Base-by-base conservation (phyloP, 1,140 invertebrate species). In the Tigriopus japonicus region DNA sequence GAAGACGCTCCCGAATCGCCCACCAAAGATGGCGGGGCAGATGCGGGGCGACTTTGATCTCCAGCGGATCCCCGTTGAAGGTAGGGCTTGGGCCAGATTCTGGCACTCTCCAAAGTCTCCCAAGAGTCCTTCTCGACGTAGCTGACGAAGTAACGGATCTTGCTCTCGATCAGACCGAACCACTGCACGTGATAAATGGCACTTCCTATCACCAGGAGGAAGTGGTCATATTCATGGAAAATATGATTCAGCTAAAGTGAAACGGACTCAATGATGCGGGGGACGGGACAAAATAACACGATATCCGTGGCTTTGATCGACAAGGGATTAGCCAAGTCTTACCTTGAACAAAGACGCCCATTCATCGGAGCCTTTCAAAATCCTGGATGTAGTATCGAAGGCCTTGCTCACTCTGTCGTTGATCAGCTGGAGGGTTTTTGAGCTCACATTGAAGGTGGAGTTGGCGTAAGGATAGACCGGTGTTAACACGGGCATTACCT, bases 131-230 rank as follows among this genome's bases (percentile, higher is more conserved):
- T 0, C 19, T 41, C 53, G 6, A 64, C 19, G 6, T 17, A 23
- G 17, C 13, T n/a, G 21, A 63, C 59, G n/a, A 64, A 59, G 43
- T 53, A 62, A 42, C 56, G 59, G 28, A 62, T 62, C 59, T 43
- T 55, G 53, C 93, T 95, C 72, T 98, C 94, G 12, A 99, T 86
- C 62, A 98, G 78, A 14, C 96, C 94, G 70, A 84, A 90, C 90
- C 91, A 96, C 74, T 94, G 89, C 61, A 95, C 72, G 68, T 91
- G 89, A 71, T 94, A 86, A 63, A 87, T 85, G n/a, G 83, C 72
- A 21, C 78, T 78, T 19, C 78, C 76, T 28, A 88, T 85, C 65
- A 80, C 83, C 35, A 58, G 17, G 21, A 58, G 40, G 42, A 58
- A 58, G 42, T 58, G 55, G 14, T 58, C 55, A 42, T 35, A 58